phyloP scores from a whole-genome alignment of 2,797 vertebrate species.

The Manis crassicaudata region DNA sequence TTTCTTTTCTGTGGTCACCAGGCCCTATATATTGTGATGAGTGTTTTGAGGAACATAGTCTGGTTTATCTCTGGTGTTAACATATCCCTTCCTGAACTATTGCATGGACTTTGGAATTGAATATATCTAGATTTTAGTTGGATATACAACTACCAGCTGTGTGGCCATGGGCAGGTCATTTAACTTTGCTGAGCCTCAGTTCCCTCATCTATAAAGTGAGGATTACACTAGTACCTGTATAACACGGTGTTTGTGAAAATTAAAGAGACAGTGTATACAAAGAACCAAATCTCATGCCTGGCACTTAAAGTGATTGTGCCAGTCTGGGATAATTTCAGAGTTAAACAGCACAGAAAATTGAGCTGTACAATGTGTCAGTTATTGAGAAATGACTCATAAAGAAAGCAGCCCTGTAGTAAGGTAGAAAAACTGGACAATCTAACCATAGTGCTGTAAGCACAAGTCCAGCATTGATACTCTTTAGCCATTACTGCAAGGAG shows the following conservation, averaged over 20 bases:
- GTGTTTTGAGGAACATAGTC: background rate
- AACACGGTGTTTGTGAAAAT: background rate
- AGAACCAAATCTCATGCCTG: background rate
- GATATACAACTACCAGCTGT: background rate
- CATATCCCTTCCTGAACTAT: background rate
- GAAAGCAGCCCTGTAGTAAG: background rate
- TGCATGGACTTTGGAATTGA: background rate
- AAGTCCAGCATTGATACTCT: background rate
- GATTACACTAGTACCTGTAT: background rate
- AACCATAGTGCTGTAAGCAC: background rate
- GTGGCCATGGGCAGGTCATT: background rate
- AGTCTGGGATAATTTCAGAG: background rate
- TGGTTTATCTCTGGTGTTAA: background rate
- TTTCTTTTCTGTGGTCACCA: background rate
- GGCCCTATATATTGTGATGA: background rate
- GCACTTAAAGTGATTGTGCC: background rate
- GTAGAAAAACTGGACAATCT: background rate
- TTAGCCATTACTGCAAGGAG: background rate
- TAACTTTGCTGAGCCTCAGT: background rate
- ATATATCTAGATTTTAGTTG: background rate
- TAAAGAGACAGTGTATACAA: background rate
- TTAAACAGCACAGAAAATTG: background rate
- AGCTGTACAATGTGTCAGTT: background rate
- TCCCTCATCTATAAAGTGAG: background rate
- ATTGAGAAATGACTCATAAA: background rate